Evolutionary conservation across 2,113 vertebrate genomes (phyloP).

Genomic region (Atlantisia rogersi): DNA sequence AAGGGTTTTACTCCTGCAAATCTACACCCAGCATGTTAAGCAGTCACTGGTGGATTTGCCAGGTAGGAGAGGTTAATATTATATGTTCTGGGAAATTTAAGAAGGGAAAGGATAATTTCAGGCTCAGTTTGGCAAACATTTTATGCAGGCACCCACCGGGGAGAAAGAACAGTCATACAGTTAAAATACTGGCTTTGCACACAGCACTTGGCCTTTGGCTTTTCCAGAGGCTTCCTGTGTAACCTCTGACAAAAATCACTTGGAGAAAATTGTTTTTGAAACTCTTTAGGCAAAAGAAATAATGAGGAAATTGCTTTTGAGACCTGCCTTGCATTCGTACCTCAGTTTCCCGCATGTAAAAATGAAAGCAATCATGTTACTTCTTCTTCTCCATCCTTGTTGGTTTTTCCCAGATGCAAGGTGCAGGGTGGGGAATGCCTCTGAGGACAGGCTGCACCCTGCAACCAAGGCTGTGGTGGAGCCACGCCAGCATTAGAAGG

Average conservation of each 20-base stretch:
- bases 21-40: background rate
- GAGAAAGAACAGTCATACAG: background rate
- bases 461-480: no score
- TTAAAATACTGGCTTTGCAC: conserved; percentile 1
- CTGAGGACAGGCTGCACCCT: background rate
- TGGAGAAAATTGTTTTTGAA: background rate
- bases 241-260: background rate
- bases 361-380: background rate
- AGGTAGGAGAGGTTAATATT: background rate
- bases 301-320: background rate
- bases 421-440: background rate
- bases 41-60: background rate
- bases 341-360: background rate
- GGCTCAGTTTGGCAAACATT: background rate
- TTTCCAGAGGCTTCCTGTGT: background rate
- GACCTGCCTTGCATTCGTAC: background rate
- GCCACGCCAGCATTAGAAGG: background rate
- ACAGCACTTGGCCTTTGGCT: conserved; percentile 17
- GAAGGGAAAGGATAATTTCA: background rate
- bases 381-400: background rate
- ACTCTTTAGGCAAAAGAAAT: background rate
- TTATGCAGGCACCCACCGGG: background rate
- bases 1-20: background rate
- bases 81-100: background rate
- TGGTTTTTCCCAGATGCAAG: background rate